Conservation (phyloP, 1,140 invertebrate species). For the Trichomalopsis sarcophagae region DNA sequence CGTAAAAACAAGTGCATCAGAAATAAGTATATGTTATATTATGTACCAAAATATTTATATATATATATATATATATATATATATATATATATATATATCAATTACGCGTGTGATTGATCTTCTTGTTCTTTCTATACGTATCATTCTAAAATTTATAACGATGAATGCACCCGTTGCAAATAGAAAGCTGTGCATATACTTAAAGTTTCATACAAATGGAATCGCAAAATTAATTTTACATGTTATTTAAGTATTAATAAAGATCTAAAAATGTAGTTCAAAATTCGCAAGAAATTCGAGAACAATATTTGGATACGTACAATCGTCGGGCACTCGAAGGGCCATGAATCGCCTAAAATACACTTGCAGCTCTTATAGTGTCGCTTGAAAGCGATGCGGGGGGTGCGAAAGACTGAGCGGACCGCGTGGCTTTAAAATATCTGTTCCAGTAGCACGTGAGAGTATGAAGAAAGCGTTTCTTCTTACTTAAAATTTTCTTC, state of each 20-base stretch:
- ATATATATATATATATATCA: no score
- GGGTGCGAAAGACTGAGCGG: neutral
- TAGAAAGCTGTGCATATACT: no score
- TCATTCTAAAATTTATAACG: no score
- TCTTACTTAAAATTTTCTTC: neutral
- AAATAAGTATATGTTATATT: neutral
- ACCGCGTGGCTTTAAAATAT: neutral
- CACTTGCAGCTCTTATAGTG: neutral
- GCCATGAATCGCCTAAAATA: constrained; percentile 23
- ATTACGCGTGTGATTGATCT: no score
- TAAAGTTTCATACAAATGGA: no score
- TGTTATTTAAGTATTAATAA: neutral
- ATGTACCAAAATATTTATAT: no score
- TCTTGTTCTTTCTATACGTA: no score
- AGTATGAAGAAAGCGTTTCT: neutral
- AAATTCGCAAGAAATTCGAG: no score
- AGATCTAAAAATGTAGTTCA: no score
- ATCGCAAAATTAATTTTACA: neutral
- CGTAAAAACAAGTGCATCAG: constrained; percentile 3
- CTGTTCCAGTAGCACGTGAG: neutral
- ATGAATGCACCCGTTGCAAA: no score
- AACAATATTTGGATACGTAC: no score
- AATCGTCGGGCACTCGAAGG: neutral
- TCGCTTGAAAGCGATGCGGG: constrained; percentile 11
- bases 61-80: no score